Evolutionary conservation across 2,888 invertebrate species (phyloP).

Genomic region (Pomacea canaliculata): DNA sequence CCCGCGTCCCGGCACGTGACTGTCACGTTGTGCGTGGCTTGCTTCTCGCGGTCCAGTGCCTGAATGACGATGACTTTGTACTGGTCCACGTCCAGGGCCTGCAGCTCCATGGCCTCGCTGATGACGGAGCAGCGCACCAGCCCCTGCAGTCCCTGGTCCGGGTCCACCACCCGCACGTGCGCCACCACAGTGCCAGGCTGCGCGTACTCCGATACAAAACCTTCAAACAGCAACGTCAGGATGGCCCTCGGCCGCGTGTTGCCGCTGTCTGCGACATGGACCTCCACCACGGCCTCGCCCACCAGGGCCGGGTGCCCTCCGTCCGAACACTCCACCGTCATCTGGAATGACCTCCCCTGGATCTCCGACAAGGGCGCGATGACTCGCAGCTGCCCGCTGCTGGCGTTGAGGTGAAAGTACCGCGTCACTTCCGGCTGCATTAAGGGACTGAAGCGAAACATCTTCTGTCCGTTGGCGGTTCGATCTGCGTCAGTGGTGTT

Average conservation of each 20-base stretch:
- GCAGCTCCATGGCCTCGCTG: constrained; percentile 50
- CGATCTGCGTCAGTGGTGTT: constrained; percentile 87
- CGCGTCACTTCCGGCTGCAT: constrained; percentile 42
- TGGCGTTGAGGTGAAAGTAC: constrained; percentile 44
- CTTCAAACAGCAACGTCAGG: constrained; percentile 51
- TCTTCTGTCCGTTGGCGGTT: constrained; percentile 79
- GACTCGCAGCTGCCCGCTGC: constrained; percentile 50
- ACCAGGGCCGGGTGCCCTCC: constrained; percentile 50
- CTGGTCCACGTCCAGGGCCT: constrained; percentile 48
- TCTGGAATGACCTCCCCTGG: constrained; percentile 42
- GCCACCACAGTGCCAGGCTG: constrained; percentile 57
- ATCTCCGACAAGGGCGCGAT: constrained; percentile 46
- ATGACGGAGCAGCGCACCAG: constrained; percentile 49
- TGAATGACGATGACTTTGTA: constrained; percentile 56
- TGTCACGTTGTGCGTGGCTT: constrained; percentile 46
- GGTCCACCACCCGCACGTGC: constrained; percentile 51
- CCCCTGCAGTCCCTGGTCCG: constrained; percentile 56
- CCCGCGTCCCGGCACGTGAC: constrained; percentile 63
- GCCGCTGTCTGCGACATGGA: constrained; percentile 83
- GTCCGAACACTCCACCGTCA: constrained; percentile 53
- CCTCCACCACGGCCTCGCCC: constrained; percentile 48
- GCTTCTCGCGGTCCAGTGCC: constrained; percentile 56
- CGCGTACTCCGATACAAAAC: constrained; percentile 51
- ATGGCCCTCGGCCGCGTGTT: constrained; percentile 87
- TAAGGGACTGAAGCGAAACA: constrained; percentile 66